Evolutionary conservation across 2,113 vertebrate genomes (phyloP), one percentile per base, ranked within the genome.

Genomic region (Agapornis roseicollis): DNA sequence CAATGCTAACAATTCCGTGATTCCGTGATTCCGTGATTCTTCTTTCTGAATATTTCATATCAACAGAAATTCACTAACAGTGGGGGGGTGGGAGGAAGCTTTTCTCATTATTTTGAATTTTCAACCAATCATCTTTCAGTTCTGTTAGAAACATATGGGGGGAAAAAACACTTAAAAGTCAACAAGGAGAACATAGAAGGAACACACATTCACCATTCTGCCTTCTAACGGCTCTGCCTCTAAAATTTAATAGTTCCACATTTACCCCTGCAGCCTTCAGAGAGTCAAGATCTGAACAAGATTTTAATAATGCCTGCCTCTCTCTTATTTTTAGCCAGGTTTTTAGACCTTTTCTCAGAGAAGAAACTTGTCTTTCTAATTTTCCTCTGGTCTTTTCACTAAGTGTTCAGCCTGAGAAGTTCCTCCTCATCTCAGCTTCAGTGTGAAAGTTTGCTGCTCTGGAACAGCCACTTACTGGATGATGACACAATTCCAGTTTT

Each of bases 41-140:
- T 82, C 8, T 53, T 80, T 68, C 58, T 1, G 1, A 15, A 64
- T 35, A 2, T 56, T 88, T 61, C 55, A 16, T 37, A 47, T 12
- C 28, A 70, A 63, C 11, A 84, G 12, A 74, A 39, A 66, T 91
- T 73, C 73, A 56, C 17, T 29, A 52, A n/a, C 24, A 52, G 25
- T 3, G 5, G 3, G 4, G 3, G 3, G n/a, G 14, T 0, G 0
- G 53, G n/a, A 24, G 39, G 50, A n/a, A 4, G 50, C 4, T 4
- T 56, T 80, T 71, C 33, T 80, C 7, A 42, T 50, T 58, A 61
- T 81, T 93, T 93, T 46, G 9, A 46, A 13, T 85, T 81, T 85
- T 84, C 60, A 63, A 52, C 12, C 31, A 63, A 63, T 22, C 6
- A 33, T 22, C 31, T 89, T 84, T 71, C 22, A 44, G 25, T 70